Evolutionary conservation across 2,797 vertebrate genomes (phyloP).

Genomic region (Brachymystax lenok): DNA sequence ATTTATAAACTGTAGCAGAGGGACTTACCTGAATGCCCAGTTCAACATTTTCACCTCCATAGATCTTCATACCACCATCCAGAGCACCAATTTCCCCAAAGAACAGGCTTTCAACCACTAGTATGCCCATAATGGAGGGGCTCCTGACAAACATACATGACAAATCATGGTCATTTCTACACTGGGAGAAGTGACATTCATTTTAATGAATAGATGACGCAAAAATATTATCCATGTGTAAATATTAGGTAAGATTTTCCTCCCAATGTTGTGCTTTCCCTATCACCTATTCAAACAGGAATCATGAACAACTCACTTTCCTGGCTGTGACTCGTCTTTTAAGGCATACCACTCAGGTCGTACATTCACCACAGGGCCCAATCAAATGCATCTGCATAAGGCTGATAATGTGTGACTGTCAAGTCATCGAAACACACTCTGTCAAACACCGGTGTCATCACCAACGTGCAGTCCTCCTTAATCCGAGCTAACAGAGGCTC

Average conservation of each 20-base stretch:
- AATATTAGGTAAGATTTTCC: not conserved
- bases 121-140: slow-evolving; percentile 82
- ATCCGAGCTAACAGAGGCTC: slow-evolving; percentile 79
- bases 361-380: slow-evolving; percentile 82
- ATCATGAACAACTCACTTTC: slow-evolving; percentile 65
- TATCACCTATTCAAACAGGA: not conserved
- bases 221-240: not conserved
- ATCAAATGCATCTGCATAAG: slow-evolving; percentile 74
- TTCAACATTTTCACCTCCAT: slow-evolving; percentile 85
- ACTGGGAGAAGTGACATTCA: not conserved
- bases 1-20: not conserved
- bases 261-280: not conserved
- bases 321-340: slow-evolving; percentile 70
- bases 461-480: slow-evolving; percentile 76
- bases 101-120: slow-evolving; percentile 78
- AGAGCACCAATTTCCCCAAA: slow-evolving; percentile 40
- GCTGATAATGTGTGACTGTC: slow-evolving; percentile 20
- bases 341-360: slow-evolving; percentile 69
- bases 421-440: slow-evolving; percentile 72
- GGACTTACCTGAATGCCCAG: slow-evolving; percentile 76
- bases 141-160: slow-evolving; percentile 61
- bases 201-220: no score
- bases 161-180: not conserved
- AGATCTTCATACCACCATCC: slow-evolving; percentile 81
- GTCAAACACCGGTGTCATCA: slow-evolving; percentile 80